Conservation (phyloP, 2,888 invertebrate species). For the Conops quadrifasciatus region DNA sequence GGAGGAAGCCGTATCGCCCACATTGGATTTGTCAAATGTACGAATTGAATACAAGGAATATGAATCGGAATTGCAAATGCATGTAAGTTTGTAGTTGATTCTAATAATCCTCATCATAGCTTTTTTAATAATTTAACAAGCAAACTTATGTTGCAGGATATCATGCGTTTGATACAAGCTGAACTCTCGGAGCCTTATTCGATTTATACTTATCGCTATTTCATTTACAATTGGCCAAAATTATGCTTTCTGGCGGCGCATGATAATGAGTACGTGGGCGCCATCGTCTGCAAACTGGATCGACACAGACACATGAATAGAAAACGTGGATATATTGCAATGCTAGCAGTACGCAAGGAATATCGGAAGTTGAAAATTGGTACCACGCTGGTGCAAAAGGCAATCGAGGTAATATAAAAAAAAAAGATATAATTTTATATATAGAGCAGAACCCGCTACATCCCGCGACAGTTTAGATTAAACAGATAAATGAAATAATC, state of each 20-base stretch:
- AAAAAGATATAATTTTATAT: background rate
- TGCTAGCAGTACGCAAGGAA: slow-evolving; percentile 97
- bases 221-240: slow-evolving; percentile 99
- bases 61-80: slow-evolving; percentile 97
- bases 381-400: slow-evolving; percentile 80
- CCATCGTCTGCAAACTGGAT: slow-evolving; percentile 98
- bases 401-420: slow-evolving; percentile 71
- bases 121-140: background rate
- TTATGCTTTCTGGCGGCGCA: slow-evolving; percentile 96
- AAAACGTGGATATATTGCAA: slow-evolving; percentile 97
- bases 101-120: background rate
- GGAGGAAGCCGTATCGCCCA: slow-evolving; percentile 32
- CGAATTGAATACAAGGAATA: slow-evolving; percentile 75
- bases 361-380: slow-evolving; percentile 95
- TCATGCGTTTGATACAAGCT: slow-evolving; percentile 98
- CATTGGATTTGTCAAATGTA: slow-evolving; percentile 50
- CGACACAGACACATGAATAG: slow-evolving; percentile 90
- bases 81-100: slow-evolving; percentile 62
- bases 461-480: too few species aligned
- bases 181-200: slow-evolving; percentile 99
- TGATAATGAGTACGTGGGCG: slow-evolving; percentile 89
- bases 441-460: too few species aligned
- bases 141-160: slow-evolving; percentile 69
- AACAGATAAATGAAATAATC: background rate
- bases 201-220: slow-evolving; percentile 99